Evolutionary conservation across 2,113 vertebrate genomes (phyloP).

Genomic region (Falco punctatus): DNA sequence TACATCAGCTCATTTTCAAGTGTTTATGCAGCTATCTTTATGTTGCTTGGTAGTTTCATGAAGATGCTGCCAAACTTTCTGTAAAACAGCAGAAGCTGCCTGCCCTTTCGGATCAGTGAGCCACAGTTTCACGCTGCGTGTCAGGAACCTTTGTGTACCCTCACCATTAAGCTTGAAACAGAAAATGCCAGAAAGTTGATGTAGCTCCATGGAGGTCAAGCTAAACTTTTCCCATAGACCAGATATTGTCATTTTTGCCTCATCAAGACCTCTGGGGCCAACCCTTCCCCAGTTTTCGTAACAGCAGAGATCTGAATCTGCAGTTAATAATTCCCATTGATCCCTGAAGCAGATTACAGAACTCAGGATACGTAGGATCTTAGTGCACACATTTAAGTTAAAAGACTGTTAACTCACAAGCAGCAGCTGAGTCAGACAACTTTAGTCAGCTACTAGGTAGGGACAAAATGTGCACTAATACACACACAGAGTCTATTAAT

Average conservation of each 20-base stretch:
- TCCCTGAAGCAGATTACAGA: not conserved
- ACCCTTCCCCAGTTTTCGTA: not conserved
- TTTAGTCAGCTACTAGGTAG: not conserved
- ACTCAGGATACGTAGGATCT: not conserved
- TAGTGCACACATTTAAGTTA: not conserved
- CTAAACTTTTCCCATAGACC: not conserved
- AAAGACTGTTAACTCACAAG: not conserved
- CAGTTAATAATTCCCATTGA: not conserved
- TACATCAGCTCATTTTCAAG: not conserved
- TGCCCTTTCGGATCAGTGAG: not conserved
- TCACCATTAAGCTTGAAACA: not conserved
- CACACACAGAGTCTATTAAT: not conserved
- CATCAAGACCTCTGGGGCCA: not conserved
- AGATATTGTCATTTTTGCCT: not conserved
- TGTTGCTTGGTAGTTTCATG: not conserved
- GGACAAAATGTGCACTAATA: not conserved
- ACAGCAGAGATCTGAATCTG: not conserved
- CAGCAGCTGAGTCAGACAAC: not conserved
- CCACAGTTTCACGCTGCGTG: not conserved
- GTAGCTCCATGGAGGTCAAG: not conserved
- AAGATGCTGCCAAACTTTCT: not conserved
- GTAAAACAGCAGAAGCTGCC: not conserved
- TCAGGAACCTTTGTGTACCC: not conserved
- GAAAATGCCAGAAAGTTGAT: not conserved
- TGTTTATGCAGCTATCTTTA: too few relatives aligned